Base-by-base conservation (phyloP, 2,888 invertebrate genomes). In the Pecten maximus region DNA sequence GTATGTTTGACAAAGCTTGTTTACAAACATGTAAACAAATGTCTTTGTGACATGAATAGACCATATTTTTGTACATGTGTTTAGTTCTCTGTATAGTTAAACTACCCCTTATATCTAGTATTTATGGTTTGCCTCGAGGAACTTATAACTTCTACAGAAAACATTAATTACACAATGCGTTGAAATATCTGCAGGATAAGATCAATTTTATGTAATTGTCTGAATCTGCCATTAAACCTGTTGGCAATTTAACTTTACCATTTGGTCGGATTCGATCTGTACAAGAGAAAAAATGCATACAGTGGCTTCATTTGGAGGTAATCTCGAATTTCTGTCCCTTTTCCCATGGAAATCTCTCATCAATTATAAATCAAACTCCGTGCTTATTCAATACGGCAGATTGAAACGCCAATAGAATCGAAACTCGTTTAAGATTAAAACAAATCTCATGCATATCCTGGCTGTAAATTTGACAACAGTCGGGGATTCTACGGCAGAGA, bases 161-260 rank as follows among this genome's bases (percentile, higher is more conserved):
- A n/a, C n/a, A n/a, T n/a, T n/a, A n/a, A n/a, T n/a, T n/a, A n/a
- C n/a, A n/a, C n/a, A n/a, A n/a, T n/a, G n/a, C n/a, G n/a, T 40
- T 74, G 74, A 6, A 54, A 60, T n/a, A 40, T 39, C 35, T 60
- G 28, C 88, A 88, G 54, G 40, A 35, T 40, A 6, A 40, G 40
- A 54, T 1, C 54, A 54, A 54, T 89, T 88, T 89, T 40, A 89
- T 40, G 28, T 60, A 60, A 40, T 89, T 40, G 28, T 60, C 23
- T 54, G 40, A 88, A 88, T 54, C 89, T 28, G n/a, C 40, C 60
- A 8, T 40, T 39, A 35, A 54, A 54, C 6, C 15, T 16, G 10
- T 74, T 15, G 12, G 10, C 74, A 6, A 28, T 35, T 74, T 35
- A 74, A 3, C 74, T 74, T 35, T 35, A 74, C 19, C 23, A 35